Evolutionary conservation across 2,113 vertebrate species (phyloP).

Genomic region (Nettapus auritus): DNA sequence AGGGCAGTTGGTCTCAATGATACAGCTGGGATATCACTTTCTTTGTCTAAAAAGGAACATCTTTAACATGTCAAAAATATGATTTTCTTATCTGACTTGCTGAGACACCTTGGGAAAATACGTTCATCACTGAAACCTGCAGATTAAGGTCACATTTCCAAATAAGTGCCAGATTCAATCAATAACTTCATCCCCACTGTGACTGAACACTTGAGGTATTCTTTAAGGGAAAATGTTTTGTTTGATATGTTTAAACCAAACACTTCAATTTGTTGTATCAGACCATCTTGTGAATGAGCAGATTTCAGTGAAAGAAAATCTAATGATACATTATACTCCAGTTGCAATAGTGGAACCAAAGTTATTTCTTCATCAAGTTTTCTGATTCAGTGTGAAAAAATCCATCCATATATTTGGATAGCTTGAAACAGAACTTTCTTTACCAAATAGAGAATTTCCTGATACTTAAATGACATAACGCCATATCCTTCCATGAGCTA

Average conservation of each 20-base stretch:
- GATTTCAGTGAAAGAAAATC: background rate
- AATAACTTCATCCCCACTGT: background rate
- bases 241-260: background rate
- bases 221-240: background rate
- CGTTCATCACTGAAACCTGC: background rate
- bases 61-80: slow-evolving; percentile 13
- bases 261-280: background rate
- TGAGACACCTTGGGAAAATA: background rate
- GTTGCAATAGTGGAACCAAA: background rate
- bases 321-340: background rate
- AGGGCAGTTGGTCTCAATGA: background rate
- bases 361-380: background rate
- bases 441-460: background rate
- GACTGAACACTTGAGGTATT: background rate
- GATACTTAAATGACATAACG: background rate
- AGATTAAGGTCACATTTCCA: slow-evolving; percentile 8
- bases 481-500: background rate
- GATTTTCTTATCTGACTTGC: background rate
- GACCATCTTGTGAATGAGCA: background rate
- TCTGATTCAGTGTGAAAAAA: background rate
- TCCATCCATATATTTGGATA: background rate
- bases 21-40: background rate
- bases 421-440: background rate
- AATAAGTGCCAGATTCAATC: background rate
- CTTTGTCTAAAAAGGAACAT: slow-evolving; percentile 1